Conservation (phyloP, 1,140 invertebrate genomes). For the Bombus polaris region DNA sequence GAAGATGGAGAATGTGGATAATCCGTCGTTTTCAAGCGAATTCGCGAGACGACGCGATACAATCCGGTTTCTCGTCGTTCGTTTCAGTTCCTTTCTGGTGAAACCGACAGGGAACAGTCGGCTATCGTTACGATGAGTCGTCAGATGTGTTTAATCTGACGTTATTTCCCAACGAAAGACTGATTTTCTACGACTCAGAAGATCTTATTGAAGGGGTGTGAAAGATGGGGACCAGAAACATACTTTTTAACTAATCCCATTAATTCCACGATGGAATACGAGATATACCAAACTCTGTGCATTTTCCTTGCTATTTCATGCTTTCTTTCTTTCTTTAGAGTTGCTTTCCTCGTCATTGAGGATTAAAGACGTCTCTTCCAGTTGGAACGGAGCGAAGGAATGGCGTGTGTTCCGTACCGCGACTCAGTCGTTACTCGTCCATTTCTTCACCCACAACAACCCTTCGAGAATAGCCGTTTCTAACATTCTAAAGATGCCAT, state of each 20-base stretch:
- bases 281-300: background rate
- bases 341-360: background rate
- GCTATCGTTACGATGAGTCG: background rate
- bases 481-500: too few relatives aligned
- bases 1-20: background rate
- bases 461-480: too few relatives aligned
- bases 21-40: slow-evolving; percentile 32
- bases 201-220: background rate
- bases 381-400: background rate
- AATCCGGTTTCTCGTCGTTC: slow-evolving; percentile 6
- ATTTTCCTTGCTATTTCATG: background rate
- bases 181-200: slow-evolving; percentile 14
- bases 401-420: too few relatives aligned
- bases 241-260: slow-evolving; percentile 24
- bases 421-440: too few relatives aligned
- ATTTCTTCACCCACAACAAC: too few relatives aligned
- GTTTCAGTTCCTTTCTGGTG: background rate
- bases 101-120: background rate
- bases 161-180: background rate
- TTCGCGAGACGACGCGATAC: slow-evolving; percentile 5
- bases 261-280: background rate
- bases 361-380: background rate
- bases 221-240: background rate
- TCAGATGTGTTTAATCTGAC: slow-evolving; percentile 21
- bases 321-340: too few relatives aligned